A percentile compares a stretch with the other conserved stretches of the same genome.
These are phyloP conservation scores for Pangasius djambal DNA, from an alignment of 2,797 vertebrate genomes.

Conservation along the genomic window DNA sequence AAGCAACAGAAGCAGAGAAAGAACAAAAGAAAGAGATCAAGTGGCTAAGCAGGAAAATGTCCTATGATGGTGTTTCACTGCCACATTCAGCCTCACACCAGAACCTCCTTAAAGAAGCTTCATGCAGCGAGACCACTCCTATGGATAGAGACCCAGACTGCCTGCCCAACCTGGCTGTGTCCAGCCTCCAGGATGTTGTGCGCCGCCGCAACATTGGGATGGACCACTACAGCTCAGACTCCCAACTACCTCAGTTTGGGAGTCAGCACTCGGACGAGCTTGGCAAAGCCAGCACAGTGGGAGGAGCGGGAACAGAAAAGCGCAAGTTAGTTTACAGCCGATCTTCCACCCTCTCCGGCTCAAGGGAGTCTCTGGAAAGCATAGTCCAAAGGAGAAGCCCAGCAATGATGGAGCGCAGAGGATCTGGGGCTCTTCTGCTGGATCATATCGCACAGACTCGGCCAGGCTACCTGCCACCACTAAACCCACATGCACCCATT, in stretches of 20 bases:
- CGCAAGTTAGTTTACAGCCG: constrained; percentile 75
- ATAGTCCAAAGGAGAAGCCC: constrained; percentile 68
- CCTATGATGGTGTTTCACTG: constrained; percentile 80
- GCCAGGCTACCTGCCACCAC: constrained; percentile 84
- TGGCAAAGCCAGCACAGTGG: constrained; percentile 45
- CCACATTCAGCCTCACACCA: constrained; percentile 73
- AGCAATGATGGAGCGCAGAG: constrained; percentile 74
- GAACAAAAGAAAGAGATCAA: constrained; percentile 51
- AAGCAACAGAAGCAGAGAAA: constrained; percentile 59
- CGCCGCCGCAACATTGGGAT: constrained; percentile 78
- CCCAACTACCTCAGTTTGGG: constrained; percentile 76
- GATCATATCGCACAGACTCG: constrained; percentile 78
- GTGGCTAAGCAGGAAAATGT: constrained; percentile 77
- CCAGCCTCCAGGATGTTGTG: constrained; percentile 81
- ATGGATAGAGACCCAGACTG: constrained; percentile 71
- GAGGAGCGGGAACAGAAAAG: constrained; percentile 64
- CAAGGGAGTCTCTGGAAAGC: constrained; percentile 78
- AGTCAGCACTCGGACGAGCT: constrained; percentile 61
- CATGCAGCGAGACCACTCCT: constrained; percentile 51
- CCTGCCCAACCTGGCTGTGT: constrained; percentile 76
- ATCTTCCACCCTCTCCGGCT: constrained; percentile 73
- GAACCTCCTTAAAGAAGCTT: constrained; percentile 72
- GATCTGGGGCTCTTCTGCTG: constrained; percentile 76
- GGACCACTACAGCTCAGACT: constrained; percentile 86
- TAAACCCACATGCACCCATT: constrained; percentile 78